Evolutionary conservation across 2,113 vertebrate genomes (phyloP).

Genomic region (Otus sunia): DNA sequence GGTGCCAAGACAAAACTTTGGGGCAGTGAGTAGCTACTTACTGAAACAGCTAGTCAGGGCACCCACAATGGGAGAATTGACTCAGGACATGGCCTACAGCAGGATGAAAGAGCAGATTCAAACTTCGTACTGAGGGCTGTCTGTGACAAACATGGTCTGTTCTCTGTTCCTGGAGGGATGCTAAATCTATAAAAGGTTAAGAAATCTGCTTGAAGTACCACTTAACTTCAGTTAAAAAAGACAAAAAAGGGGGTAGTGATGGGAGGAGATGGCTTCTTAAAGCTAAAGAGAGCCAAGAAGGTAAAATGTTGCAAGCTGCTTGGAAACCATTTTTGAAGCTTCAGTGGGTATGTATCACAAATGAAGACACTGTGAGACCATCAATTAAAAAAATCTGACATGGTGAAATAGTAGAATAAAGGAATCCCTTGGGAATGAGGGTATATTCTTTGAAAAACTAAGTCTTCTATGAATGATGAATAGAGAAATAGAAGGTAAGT

Average conservation of each 20-base stretch:
- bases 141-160: background rate
- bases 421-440: background rate
- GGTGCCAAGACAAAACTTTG: background rate
- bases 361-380: background rate
- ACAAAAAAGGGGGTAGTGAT: rapidly evolving
- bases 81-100: background rate
- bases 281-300: background rate
- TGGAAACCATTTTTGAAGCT: background rate
- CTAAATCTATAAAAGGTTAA: background rate
- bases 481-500: background rate
- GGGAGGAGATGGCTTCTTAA: background rate
- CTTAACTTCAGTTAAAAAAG: background rate
- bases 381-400: background rate
- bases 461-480: background rate
- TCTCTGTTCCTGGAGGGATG: background rate
- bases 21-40: background rate
- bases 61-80: rapidly evolving
- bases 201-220: background rate
- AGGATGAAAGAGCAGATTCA: background rate
- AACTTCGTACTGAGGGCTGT: background rate
- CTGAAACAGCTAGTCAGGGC: background rate
- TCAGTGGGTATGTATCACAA: background rate
- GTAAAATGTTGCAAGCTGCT: background rate
- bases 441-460: background rate
- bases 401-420: background rate